Evolutionary conservation across 2,888 invertebrate species (phyloP).

Genomic region (Heliconius hortense): DNA sequence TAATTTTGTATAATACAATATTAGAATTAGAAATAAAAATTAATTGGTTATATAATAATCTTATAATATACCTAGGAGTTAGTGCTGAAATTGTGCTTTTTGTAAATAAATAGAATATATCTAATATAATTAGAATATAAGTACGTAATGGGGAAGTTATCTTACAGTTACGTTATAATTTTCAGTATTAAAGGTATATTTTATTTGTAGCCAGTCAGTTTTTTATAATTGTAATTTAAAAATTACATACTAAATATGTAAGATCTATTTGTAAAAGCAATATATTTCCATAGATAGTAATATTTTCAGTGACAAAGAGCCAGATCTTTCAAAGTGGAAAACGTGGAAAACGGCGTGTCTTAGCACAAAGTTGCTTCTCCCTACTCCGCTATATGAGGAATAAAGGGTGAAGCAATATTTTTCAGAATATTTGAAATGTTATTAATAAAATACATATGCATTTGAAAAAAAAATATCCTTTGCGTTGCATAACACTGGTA

Average conservation of each 20-base stretch:
- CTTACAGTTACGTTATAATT: neutral
- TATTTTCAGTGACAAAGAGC: neutral
- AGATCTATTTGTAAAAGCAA: neutral
- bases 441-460: too few species aligned
- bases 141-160: neutral
- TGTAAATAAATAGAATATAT: conserved; percentile 28
- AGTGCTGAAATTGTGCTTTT: conserved; percentile 21
- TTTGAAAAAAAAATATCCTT: too few species aligned
- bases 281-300: too few species aligned
- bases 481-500: neutral
- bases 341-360: neutral
- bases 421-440: too few species aligned
- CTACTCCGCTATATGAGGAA: too few species aligned
- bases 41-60: conserved; percentile 16
- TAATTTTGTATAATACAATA: conserved; percentile 25
- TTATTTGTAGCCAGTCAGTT: neutral
- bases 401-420: too few species aligned
- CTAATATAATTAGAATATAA: conserved; percentile 5
- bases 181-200: neutral
- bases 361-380: neutral
- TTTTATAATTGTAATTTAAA: neutral
- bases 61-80: conserved; percentile 5
- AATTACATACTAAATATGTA: neutral
- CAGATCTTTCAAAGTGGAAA: neutral
- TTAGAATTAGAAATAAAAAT: conserved; percentile 6